A percentile compares a stretch with the other conserved stretches of the same genome.
Evolutionary conservation across 2,797 vertebrate genomes (phyloP).

Genomic region (Labeo calbasu): DNA sequence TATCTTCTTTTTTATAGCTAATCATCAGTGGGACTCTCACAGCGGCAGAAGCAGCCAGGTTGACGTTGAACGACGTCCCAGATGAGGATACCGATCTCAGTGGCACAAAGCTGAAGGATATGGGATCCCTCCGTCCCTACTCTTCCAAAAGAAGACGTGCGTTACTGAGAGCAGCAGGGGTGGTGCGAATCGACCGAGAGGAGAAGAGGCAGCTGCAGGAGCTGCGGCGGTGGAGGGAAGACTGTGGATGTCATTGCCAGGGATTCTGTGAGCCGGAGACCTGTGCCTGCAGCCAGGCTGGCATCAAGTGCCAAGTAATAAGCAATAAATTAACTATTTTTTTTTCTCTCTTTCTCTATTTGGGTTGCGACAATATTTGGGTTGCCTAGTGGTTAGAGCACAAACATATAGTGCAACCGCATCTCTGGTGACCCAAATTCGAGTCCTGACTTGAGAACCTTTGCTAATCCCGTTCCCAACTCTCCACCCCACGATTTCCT

Average conservation of each 20-base stretch:
- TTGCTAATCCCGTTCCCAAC: too few species aligned
- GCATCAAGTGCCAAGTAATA: conserved; percentile 96
- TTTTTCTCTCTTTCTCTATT: neutral
- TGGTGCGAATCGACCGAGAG: conserved; percentile 93
- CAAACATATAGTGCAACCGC: too few species aligned
- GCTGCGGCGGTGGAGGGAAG: conserved; percentile 89
- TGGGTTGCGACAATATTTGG: too few species aligned
- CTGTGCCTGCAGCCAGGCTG: conserved; percentile 92
- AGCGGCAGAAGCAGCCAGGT: conserved; percentile 81
- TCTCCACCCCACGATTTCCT: too few species aligned
- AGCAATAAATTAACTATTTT: neutral
- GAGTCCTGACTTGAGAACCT: too few species aligned
- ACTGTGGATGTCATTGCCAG: conserved; percentile 92
- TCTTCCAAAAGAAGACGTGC: conserved; percentile 86
- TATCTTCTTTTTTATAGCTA: conserved; percentile 73
- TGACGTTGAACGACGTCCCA: conserved; percentile 85
- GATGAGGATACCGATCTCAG: conserved; percentile 85
- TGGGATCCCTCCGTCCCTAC: conserved; percentile 90
- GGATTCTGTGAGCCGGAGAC: conserved; percentile 94
- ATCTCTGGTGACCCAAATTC: too few species aligned
- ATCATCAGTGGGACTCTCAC: conserved; percentile 86
- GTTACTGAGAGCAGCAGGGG: conserved; percentile 86
- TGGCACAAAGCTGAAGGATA: conserved; percentile 79
- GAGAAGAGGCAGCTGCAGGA: conserved; percentile 92
- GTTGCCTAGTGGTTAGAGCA: too few species aligned